Base-by-base conservation (phyloP, 2,888 invertebrate species). In the Perithous albicinctus region DNA sequence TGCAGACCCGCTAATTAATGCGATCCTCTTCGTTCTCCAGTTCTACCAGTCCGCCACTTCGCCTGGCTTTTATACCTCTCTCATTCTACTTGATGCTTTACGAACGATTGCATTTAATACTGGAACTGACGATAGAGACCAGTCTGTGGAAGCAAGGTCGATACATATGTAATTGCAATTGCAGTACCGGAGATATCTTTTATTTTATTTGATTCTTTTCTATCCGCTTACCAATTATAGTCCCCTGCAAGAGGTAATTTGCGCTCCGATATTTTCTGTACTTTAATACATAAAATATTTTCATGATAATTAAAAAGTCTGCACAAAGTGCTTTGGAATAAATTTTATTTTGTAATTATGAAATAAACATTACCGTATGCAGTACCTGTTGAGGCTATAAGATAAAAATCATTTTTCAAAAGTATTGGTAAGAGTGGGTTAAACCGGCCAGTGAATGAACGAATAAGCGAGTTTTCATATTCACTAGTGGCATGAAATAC, bases 1-100 rank as follows among this genome's bases (percentile, higher is more conserved):
- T 84, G 78, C 75, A 54, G 72, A 80, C 76, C 54, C 63, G 84
- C 81, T 82, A 82, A 84, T 84, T 82, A 84, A 82, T 79, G 76
- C 82, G 69, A 67, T 64, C 69, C 78, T 63, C 74, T 66, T 76
- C 70, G 61, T 54, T 54, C 84, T 54, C 61, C 59, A 38, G 63
- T 63, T 41, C 43, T 43, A 8, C 70, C 41, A 18, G 43, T 54
- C 8, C 43, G n/a, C 32, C 32, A 61, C 69, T 66, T 46, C 61
- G 59, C n/a, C 56, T 73, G 7, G 51, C 48, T 56, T 46, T 70
- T 23, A 51, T 63, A n/a, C 38, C 67, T 35, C 46, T 75, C 77
- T 66, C 61, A 48, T 43, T 66, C 67, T 66, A 29, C 66, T 74
- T 43, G 67, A 75, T 63, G 67, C 69, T 35, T 63, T 32, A 29